phyloP scores from a whole-genome alignment of 2,888 invertebrate species.

The Aromia moschata region DNA sequence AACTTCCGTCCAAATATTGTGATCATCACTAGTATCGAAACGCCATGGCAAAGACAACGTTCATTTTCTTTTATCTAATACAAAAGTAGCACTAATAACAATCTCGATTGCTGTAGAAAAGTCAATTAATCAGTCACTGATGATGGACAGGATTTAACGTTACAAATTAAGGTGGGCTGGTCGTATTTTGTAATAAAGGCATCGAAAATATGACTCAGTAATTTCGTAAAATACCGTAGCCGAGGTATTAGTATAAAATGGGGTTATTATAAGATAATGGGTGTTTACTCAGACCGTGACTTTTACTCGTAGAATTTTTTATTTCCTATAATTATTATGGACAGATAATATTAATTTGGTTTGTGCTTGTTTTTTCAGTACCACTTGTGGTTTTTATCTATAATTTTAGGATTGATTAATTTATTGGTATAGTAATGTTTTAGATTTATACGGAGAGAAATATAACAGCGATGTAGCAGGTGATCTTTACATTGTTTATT shows the following conservation, averaged over 20 bases:
- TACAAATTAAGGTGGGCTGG: constrained; percentile 22
- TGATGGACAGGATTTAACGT: constrained; percentile 23
- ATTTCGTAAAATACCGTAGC: constrained; percentile 20
- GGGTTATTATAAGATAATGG: constrained; percentile 12
- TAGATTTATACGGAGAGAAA: too few species aligned
- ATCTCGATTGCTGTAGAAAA: not conserved
- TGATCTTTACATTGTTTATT: too few species aligned
- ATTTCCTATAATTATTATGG: not conserved
- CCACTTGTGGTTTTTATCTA: too few species aligned
- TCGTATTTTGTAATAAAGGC: constrained; percentile 18
- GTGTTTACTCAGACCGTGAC: not conserved
- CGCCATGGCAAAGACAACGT: not conserved
- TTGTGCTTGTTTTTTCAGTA: too few species aligned
- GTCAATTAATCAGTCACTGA: constrained; percentile 24
- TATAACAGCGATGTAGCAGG: too few species aligned
- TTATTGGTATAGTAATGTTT: too few species aligned
- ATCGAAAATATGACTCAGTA: constrained; percentile 24
- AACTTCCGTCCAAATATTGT: too few species aligned
- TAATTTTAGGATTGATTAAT: too few species aligned
- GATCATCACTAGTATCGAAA: too few species aligned
- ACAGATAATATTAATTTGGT: too few species aligned
- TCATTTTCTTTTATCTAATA: not conserved
- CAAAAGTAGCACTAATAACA: not conserved
- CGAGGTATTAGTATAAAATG: constrained; percentile 12
- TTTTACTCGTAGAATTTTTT: not conserved